Evolutionary conservation across 2,888 invertebrate genomes (phyloP).

Genomic region (Apocheima hispidaria): DNA sequence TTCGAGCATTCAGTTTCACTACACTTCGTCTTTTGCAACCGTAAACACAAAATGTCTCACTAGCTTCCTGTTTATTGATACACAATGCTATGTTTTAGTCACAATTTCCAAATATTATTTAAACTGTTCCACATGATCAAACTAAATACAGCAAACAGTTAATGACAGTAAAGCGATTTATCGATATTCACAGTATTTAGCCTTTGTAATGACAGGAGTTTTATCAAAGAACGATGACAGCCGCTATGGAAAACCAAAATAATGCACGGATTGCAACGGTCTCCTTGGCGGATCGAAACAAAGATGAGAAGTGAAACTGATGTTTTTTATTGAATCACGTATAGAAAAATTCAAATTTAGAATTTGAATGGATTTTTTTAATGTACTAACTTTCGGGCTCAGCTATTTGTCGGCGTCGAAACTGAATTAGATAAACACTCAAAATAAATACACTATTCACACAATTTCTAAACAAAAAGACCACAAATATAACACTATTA

Average conservation of each 20-base stretch:
- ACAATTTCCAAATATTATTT: slow-evolving; percentile 56
- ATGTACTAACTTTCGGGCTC: slow-evolving; percentile 77
- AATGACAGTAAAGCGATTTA: slow-evolving; percentile 63
- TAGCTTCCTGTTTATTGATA: slow-evolving; percentile 60
- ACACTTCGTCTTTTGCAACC: slow-evolving; percentile 66
- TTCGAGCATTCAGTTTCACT: slow-evolving; percentile 85
- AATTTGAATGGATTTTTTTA: slow-evolving; percentile 68
- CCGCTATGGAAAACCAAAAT: slow-evolving; percentile 82
- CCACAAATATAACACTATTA: slow-evolving; percentile 90
- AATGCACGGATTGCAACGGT: slow-evolving; percentile 84
- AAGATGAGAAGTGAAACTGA: slow-evolving; percentile 75
- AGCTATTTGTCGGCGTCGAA: slow-evolving; percentile 87
- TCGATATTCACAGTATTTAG: slow-evolving; percentile 67
- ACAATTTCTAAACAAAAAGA: slow-evolving; percentile 86
- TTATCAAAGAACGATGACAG: slow-evolving; percentile 80
- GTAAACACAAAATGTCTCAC: slow-evolving; percentile 73
- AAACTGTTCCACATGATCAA: slow-evolving; percentile 69
- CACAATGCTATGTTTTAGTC: slow-evolving; percentile 57
- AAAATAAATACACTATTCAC: slow-evolving; percentile 87
- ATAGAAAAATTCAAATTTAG: slow-evolving; percentile 58
- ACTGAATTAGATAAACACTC: slow-evolving; percentile 86
- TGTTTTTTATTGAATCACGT: slow-evolving; percentile 54
- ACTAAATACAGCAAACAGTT: slow-evolving; percentile 57
- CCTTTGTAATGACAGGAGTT: slow-evolving; percentile 78
- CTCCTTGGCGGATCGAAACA: slow-evolving; percentile 85